Base-by-base conservation (phyloP, 2,888 invertebrate genomes). In the Lasioglossum leucozonium region DNA sequence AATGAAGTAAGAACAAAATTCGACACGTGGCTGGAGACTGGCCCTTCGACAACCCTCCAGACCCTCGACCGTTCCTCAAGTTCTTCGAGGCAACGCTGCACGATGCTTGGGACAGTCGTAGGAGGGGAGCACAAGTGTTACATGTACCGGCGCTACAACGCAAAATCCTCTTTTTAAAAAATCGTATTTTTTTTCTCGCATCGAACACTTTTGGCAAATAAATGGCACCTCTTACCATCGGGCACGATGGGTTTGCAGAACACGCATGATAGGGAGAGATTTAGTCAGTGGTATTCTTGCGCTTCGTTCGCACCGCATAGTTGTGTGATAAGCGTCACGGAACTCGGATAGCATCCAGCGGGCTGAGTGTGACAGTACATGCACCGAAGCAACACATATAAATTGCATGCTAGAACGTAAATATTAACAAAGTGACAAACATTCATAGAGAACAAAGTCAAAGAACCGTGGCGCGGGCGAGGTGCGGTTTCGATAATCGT, bases 341-440 rank as follows among this genome's bases (percentile, higher is more conserved):
- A 55, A 91, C 91, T 91, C 91, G 92, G 89, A 91, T 89, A 88
- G 89, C 89, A 91, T 93, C 92, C 93, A 88, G 89, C 86, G 90
- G 92, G 88, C 89, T 90, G 91, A 90, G 85, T 90, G 88, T 89
- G 89, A 92, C 90, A 91, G 92, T 91, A 90, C 93, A 94, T 94
- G 93, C 94, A 93, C 90, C 91, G 89, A 93, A 93, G 93, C 92
- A 89, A 91, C 92, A 93, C 88, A 92, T 89, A 88, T 89, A 69
- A 69, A 90, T 89, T 88, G 89, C 93, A 92, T 93, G 93, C 93
- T 92, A 91, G 91, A 93, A 92, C 91, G 91, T 93, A 93, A 92
- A 89, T 79, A 84, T 80, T 84, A 87, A 90, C 81, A 85, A 91
- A 87, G 82, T 90, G 88, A 90, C 83, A 79, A 81, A 89, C 90